Base-by-base conservation (phyloP, 1,140 invertebrate genomes). In the Chymomyza costata region DNA sequence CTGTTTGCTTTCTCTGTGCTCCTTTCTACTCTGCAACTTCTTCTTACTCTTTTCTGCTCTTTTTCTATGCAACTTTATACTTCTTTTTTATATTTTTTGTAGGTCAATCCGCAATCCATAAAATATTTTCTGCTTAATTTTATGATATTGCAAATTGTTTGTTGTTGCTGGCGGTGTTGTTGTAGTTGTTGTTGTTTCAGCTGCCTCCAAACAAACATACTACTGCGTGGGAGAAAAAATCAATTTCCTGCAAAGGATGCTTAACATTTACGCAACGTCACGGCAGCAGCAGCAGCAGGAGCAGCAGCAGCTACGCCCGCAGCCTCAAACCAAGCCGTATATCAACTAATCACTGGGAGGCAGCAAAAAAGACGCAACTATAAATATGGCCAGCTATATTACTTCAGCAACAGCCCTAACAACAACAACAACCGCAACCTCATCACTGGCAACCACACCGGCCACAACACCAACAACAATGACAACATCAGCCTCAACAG, bases 91-190 rank as follows among this genome's bases (percentile, higher is more conserved):
- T n/a, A n/a, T n/a, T n/a, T n/a, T 54, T 60, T 64, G 59, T 64
- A 59, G 60, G 60, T 64, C 60, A 63, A 35, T 19, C 43, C 34
- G 10, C 28, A 43, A 44, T 47, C 44, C 51, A 43, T 18, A 47
- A 53, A 52, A 44, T 54, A 59, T 58, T 52, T 52, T 59, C 60
- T 55, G 40, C 46, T 35, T 61, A 38, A 44, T 18, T 38, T 56
- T 21, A 31, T 39, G n/a, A 17, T 18, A 11, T 31, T 51, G 39
- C 49, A 35, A 19, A 45, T 17, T 28, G 35, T 16, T 32, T 30
- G 30, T 38, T 40, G 38, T 31, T 44, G 44, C 47, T 45, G 52
- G 58, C n/a, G n/a, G n/a, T n/a, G n/a, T n/a, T n/a, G n/a, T n/a
- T n/a, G n/a, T n/a, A n/a, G 30, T 38, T 40, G 38, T 31, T 44